Percentiles rank a stretch among this genome's conserved stretches.
Evolutionary conservation across 2,113 vertebrate genomes (phyloP).

Genomic region (Sebastes fasciatus): DNA sequence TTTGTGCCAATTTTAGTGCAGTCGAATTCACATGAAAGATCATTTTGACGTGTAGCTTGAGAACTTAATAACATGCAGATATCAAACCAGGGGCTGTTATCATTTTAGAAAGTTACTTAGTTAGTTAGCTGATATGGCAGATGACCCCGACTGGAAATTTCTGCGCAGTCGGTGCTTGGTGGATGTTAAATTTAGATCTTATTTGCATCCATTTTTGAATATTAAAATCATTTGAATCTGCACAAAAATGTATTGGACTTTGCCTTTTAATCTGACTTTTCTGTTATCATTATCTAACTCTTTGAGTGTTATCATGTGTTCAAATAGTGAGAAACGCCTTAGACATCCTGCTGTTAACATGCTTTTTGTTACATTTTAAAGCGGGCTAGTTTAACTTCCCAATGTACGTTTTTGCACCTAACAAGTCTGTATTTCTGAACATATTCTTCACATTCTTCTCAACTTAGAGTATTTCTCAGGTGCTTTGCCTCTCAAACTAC

Average conservation of each 20-base stretch:
- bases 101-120: not conserved
- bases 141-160: not conserved
- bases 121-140: not conserved
- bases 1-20: not conserved
- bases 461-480: not conserved
- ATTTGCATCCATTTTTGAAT: not conserved
- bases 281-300: not conserved
- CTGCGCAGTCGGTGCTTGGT: not conserved
- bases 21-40: not conserved
- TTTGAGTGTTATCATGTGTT: not conserved
- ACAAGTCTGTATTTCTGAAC: not conserved
- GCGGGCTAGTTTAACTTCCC: not conserved
- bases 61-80: not conserved
- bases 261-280: not conserved
- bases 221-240: not conserved
- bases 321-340: not conserved
- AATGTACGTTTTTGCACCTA: not conserved
- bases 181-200: not conserved
- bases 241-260: not conserved
- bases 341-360: not conserved
- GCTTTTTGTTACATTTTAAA: not conserved
- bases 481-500: not conserved
- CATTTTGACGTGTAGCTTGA: not conserved
- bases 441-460: constrained; percentile 33
- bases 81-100: not conserved